Evolutionary conservation across 2,888 invertebrate species (phyloP), one percentile per base, ranked within the genome.

Genomic region (Chymomyza fuscimana): DNA sequence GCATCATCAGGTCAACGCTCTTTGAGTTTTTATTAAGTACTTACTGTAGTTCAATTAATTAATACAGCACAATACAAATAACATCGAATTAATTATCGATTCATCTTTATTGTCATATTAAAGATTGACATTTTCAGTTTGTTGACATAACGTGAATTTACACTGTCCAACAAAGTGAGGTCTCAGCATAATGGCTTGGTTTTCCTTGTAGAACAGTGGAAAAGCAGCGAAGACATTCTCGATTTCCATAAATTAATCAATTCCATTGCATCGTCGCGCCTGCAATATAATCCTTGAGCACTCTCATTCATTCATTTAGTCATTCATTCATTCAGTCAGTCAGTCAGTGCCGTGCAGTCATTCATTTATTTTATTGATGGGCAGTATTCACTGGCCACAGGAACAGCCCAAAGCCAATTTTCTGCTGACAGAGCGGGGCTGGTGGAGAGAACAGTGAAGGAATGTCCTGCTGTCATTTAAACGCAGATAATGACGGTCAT

Each of bases 171-270:
- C 54, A 54, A 16, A 54, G 12, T 54, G 5, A n/a, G 22, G 54
- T 1, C 25, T 6, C 16, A 46, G 7, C 22, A 16, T 19, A 54
- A 50, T 1, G 36, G 15, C 6, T 51, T 2, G 7, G 0, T 15
- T 36, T n/a, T 29, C 51, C 40, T 5, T 78, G 74, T 60, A 32
- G 78, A 7, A 0, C 32, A 75, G 84, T 83, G 85, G 78, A 69
- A 66, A 29, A 29, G 12, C 40, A 12, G 63, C 65, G 73, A 61
- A 72, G 51, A 65, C 78, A 76, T 77, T 84, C 75, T 75, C 72
- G 46, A 70, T 72, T 74, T 65, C 67, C 77, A 82, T 82, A 85
- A 83, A 82, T 83, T 85, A 85, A 85, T 85, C 82, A 85, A 81
- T 83, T 78, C 61, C 68, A 63, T 54, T 61, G 51, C 67, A 68